Conservation (phyloP, 2,888 invertebrate genomes). For the Protophormia terraenovae region DNA sequence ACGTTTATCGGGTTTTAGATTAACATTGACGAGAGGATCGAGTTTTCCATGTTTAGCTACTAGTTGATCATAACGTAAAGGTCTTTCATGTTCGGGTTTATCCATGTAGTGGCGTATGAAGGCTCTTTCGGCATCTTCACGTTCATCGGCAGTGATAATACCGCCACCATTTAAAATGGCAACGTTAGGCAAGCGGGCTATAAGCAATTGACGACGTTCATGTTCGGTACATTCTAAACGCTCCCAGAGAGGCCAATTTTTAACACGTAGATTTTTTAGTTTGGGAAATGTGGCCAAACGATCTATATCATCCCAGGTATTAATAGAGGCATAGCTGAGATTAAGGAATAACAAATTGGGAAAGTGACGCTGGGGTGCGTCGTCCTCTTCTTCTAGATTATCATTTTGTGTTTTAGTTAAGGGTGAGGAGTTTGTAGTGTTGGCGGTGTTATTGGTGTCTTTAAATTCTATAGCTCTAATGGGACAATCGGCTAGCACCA, state of each 20-base stretch:
- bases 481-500: constrained; percentile 93
- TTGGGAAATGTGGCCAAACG: constrained; percentile 91
- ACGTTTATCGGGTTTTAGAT: constrained; percentile 92
- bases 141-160: constrained; percentile 90
- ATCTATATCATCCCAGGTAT: constrained; percentile 95
- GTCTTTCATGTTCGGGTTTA: constrained; percentile 90
- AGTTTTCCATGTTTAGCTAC: constrained; percentile 93
- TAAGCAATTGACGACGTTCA: constrained; percentile 91
- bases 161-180: constrained; percentile 94
- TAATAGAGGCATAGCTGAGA: constrained; percentile 91
- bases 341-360: constrained; percentile 87
- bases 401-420: constrained; percentile 50
- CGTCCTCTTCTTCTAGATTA: constrained; percentile 77
- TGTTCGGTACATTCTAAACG: constrained; percentile 93
- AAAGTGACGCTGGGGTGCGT: constrained; percentile 83
- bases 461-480: constrained; percentile 82
- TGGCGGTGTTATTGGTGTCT: not conserved
- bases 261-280: constrained; percentile 90
- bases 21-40: constrained; percentile 93
- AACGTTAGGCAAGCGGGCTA: constrained; percentile 93
- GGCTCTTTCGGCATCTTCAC: constrained; percentile 95
- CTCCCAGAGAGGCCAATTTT: constrained; percentile 88
- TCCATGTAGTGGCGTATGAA: constrained; percentile 96
- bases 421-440: constrained; percentile 57
- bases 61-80: constrained; percentile 89